phyloP scores from a whole-genome alignment of 2,888 invertebrate genomes.

The Dryobotodes eremita region DNA sequence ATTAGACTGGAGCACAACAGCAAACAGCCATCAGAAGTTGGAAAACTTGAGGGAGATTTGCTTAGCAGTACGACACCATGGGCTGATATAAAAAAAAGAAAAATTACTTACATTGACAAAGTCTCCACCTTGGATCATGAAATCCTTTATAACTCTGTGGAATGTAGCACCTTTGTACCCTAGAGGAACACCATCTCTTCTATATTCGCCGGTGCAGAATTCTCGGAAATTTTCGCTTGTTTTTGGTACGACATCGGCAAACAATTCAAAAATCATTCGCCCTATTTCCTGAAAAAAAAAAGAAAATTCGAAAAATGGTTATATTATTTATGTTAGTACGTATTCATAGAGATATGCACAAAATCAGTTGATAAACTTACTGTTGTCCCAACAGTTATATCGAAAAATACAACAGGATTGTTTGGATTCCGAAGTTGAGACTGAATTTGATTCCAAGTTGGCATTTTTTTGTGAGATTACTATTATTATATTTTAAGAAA shows the following conservation, averaged over 20 bases:
- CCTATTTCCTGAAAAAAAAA: slow-evolving; percentile 95
- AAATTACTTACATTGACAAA: slow-evolving; percentile 97
- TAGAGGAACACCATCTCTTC: slow-evolving; percentile 98
- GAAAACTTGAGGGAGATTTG: not conserved
- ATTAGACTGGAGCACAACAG: not conserved
- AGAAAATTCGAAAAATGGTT: not conserved
- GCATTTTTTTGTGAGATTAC: slow-evolving; percentile 91
- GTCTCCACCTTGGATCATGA: slow-evolving; percentile 99
- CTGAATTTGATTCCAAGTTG: slow-evolving; percentile 98
- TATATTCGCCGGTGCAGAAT: slow-evolving; percentile 99
- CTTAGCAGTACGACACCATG: not conserved
- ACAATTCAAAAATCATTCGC: slow-evolving; percentile 99
- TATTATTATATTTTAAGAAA: not conserved
- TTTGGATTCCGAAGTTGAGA: slow-evolving; percentile 96
- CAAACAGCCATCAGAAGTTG: not conserved
- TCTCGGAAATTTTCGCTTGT: slow-evolving; percentile 99
- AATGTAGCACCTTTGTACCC: slow-evolving; percentile 99
- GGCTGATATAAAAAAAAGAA: not conserved
- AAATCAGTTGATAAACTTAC: slow-evolving; percentile 84
- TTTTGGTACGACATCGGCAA: slow-evolving; percentile 98
- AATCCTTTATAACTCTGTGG: slow-evolving; percentile 99
- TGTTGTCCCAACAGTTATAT: slow-evolving; percentile 98
- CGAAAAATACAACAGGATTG: slow-evolving; percentile 99
- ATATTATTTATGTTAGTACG: not conserved
- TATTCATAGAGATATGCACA: not conserved